phyloP scores from a whole-genome alignment of 2,888 invertebrate genomes.

The Apoda limacodes region DNA sequence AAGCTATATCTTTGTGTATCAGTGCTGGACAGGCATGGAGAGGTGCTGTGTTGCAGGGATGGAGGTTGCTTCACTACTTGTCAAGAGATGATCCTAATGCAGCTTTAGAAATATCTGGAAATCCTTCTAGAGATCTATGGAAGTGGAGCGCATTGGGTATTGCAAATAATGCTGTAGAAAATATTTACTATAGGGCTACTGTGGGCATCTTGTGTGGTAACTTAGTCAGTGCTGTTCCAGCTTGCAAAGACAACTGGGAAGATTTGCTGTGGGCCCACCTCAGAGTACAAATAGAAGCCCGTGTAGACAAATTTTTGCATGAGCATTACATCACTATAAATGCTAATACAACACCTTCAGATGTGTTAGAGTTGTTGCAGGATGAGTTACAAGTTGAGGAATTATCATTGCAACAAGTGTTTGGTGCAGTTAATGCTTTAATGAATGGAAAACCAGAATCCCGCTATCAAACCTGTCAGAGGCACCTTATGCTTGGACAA shows the following conservation, averaged over 20 bases:
- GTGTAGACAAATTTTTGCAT: constrained; percentile 77
- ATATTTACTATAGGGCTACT: constrained; percentile 72
- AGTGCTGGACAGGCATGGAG: constrained; percentile 93
- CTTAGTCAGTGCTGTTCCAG: constrained; percentile 78
- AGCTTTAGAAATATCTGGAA: constrained; percentile 80
- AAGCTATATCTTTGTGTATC: constrained; percentile 85
- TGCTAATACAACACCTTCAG: constrained; percentile 49
- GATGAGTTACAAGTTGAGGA: constrained; percentile 46
- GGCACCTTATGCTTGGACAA: constrained; percentile 86
- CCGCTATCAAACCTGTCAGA: constrained; percentile 83
- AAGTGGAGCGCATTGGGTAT: constrained; percentile 79
- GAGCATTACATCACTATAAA: constrained; percentile 58
- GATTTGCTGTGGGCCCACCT: constrained; percentile 92
- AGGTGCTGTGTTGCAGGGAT: constrained; percentile 90
- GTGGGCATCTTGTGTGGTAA: constrained; percentile 87
- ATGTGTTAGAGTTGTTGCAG: constrained; percentile 52
- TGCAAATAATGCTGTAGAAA: constrained; percentile 66
- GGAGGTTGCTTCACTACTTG: constrained; percentile 89
- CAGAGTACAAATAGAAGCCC: constrained; percentile 83
- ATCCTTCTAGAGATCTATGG: constrained; percentile 84
- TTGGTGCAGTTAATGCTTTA: constrained; percentile 52
- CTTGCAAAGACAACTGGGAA: constrained; percentile 85
- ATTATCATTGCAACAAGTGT: constrained; percentile 49
- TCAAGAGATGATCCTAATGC: constrained; percentile 70
- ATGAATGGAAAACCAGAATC: constrained; percentile 71